Base-by-base conservation (phyloP, 2,797 vertebrate species). In the Lutjanus argentimaculatus region DNA sequence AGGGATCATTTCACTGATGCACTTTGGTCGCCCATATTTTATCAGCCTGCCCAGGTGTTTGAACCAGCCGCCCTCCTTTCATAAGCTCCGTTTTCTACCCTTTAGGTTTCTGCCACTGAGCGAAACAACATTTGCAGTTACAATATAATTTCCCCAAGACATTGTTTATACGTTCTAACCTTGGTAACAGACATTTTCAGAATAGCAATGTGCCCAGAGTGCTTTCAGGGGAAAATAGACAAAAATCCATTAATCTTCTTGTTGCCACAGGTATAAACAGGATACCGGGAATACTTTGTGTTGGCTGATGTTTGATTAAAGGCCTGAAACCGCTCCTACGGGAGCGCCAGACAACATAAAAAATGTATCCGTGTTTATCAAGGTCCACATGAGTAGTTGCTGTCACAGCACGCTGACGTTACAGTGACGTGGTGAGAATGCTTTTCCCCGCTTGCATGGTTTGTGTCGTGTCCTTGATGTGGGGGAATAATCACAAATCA, bases 271-370 rank as follows among this genome's bases (percentile, higher is more conserved):
- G 79, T 82, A 58, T 66, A 82, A 87, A 85, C 67, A 72, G 71
- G 63, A 66, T 40, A 78, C 57, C 52, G 61, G 67, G 36, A 77
- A 77, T 59, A 51, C 75, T 69, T 86, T 72, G 56, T 74, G 76
- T 22, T 68, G 75, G 84, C 49, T 74, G 67, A 75, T 69, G 77
- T 81, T 85, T 88, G 84, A 92, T 90, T 83, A 93, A 83, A 85
- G 63, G 49, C 84, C 81, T 77, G 58, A 22, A 87, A 68, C 64
- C 65, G 4, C 59, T 79, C 77, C 67, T 59, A 0, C 3, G 13
- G 69, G 56, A 67, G 66, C 71, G 62, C 53, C 45, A 79, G 49
- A 6, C 40, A 30, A 71, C 49, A 71, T 58, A 22, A 36, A 63
- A 72, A 77, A 84, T 81, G 49, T 21, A 70, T 73, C 45, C 66